These are phyloP conservation scores for Nyctibius grandis DNA, from an alignment of 2,797 vertebrate species.

Conservation along the genomic window DNA sequence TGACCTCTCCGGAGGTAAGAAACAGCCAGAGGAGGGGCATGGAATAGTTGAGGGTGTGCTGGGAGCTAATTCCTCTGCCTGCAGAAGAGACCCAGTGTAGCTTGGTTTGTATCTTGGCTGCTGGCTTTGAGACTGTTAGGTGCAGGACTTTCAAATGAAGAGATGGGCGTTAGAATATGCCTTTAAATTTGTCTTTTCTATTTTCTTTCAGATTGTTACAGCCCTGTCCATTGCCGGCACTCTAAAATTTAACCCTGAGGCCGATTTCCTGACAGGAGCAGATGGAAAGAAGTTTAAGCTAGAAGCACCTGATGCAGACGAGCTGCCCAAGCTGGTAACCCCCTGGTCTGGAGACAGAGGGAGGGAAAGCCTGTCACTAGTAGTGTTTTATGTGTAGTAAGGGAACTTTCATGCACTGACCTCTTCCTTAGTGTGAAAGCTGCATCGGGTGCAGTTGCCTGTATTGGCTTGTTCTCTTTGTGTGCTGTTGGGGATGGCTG, in stretches of 20 bases:
- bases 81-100: background rate
- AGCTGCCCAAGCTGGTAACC: slow-evolving; percentile 83
- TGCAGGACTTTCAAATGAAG: background rate
- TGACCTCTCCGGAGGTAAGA: slow-evolving; percentile 92
- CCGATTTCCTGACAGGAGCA: slow-evolving; percentile 84
- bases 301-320: slow-evolving; percentile 85
- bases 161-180: background rate
- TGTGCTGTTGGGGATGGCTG: background rate
- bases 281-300: slow-evolving; percentile 93
- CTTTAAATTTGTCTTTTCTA: background rate
- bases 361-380: background rate
- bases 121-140: background rate
- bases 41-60: background rate
- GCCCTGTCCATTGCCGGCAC: slow-evolving; percentile 91
- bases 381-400: background rate
- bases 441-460: background rate
- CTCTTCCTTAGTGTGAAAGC: background rate
- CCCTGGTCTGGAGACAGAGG: background rate
- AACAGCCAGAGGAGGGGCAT: background rate
- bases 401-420: background rate
- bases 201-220: slow-evolving; percentile 85
- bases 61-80: background rate
- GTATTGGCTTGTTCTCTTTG: background rate
- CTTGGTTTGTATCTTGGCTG: background rate
- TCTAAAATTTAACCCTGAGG: slow-evolving; percentile 91